These are phyloP conservation scores for Nothobranchius furzeri DNA, from an alignment of 2,113 vertebrate genomes.

Conservation along the genomic window DNA sequence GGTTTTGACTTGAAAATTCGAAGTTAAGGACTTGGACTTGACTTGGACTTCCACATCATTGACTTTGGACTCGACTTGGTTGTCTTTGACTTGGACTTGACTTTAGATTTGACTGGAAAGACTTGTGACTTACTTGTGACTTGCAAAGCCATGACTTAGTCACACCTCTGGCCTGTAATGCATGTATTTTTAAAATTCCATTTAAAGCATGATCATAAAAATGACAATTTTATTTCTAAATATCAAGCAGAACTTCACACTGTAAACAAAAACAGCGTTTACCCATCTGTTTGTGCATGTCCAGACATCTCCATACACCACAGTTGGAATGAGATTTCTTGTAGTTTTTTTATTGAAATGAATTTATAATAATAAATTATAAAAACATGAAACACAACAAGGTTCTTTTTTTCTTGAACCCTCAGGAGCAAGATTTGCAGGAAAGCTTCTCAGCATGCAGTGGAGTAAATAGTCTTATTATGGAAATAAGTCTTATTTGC, in stretches of 20 bases:
- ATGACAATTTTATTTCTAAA: neutral
- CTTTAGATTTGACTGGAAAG: too few relatives aligned
- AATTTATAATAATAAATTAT: neutral
- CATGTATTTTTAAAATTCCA: too few relatives aligned
- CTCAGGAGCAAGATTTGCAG: neutral
- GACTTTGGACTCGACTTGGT: too few relatives aligned
- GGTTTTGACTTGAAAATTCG: too few relatives aligned
- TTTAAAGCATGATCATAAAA: neutral
- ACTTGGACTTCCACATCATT: too few relatives aligned
- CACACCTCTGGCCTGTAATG: too few relatives aligned
- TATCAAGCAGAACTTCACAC: neutral
- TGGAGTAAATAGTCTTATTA: constrained; percentile 16
- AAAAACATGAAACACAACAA: neutral
- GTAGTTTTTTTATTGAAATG: neutral
- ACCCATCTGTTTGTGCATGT: neutral
- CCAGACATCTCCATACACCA: neutral
- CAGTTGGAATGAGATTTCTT: neutral
- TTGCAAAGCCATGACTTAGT: too few relatives aligned
- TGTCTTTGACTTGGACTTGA: too few relatives aligned
- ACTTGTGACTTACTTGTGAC: too few relatives aligned
- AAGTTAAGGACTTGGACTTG: too few relatives aligned
- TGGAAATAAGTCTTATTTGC: constrained; percentile 17
- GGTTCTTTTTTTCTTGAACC: neutral
- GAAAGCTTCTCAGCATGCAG: constrained; percentile 17
- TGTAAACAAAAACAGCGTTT: neutral